Evolutionary conservation across 2,888 invertebrate genomes (phyloP).

Genomic region (Diloba caeruleocephala): DNA sequence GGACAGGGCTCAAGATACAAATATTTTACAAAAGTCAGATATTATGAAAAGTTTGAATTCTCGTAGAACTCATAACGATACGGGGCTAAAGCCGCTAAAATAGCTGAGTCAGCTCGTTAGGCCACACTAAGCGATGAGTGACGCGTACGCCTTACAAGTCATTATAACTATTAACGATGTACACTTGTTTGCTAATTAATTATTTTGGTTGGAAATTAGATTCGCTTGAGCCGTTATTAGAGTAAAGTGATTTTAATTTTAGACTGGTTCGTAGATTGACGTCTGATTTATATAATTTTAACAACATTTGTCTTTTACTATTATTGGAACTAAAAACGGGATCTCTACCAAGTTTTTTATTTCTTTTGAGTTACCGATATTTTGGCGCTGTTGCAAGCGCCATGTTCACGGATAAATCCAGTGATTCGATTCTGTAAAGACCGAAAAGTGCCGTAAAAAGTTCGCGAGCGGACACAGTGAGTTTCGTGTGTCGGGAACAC

Average conservation of each 20-base stretch:
- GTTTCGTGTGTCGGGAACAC: no score
- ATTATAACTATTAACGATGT: constrained; percentile 40
- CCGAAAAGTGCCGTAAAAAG: no score
- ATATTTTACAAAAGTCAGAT: neutral
- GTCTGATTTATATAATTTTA: no score
- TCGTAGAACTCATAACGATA: constrained; percentile 19
- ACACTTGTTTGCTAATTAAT: constrained; percentile 32
- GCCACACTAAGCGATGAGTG: constrained; percentile 16
- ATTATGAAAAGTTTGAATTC: constrained; percentile 12
- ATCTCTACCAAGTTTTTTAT: no score
- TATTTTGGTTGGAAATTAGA: constrained; percentile 6
- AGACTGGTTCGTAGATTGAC: no score
- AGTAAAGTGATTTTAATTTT: constrained; percentile 1
- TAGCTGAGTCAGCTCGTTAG: constrained; percentile 39
- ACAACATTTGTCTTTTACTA: no score
- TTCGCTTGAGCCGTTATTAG: constrained; percentile 13
- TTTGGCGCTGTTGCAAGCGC: no score
- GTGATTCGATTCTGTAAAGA: no score
- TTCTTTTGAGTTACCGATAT: no score
- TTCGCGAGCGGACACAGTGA: no score
- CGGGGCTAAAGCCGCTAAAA: constrained; percentile 5
- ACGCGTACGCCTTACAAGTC: constrained; percentile 23
- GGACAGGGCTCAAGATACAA: neutral
- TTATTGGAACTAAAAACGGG: no score
- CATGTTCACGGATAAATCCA: no score